A percentile compares a stretch with the other conserved stretches of the same genome.
These are phyloP conservation scores for Gasterosteus nipponicus DNA, from an alignment of 2,113 vertebrate genomes.

Conservation along the genomic window DNA sequence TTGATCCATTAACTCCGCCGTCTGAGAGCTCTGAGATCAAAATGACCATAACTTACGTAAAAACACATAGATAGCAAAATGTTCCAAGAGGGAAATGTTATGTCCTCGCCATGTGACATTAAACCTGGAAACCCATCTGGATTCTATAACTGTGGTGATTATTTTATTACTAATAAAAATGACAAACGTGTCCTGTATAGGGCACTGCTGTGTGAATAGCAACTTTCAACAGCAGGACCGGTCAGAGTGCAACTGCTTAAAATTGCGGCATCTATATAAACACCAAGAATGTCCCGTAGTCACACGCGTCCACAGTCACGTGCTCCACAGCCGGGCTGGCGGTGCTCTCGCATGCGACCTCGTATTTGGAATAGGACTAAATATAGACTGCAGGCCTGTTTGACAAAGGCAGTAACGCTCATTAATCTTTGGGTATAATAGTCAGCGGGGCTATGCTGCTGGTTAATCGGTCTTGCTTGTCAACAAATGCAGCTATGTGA, in stretches of 20 bases:
- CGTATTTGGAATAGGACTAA: constrained; percentile 19
- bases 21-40: too few relatives aligned
- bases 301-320: not conserved
- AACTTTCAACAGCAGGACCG: not conserved
- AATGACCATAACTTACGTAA: too few relatives aligned
- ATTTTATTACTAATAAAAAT: not conserved
- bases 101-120: not conserved
- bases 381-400: constrained; percentile 15
- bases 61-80: not conserved
- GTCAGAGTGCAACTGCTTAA: not conserved
- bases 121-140: too few relatives aligned
- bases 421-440: not conserved
- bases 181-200: not conserved
- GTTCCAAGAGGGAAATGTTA: not conserved
- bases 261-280: not conserved
- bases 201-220: not conserved
- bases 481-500: not conserved
- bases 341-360: not conserved
- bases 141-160: not conserved
- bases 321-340: not conserved
- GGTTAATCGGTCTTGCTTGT: not conserved
- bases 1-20: too few relatives aligned
- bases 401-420: constrained; percentile 15
- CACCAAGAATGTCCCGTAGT: not conserved
- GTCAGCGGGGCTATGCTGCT: not conserved